Percentiles rank a stretch among this genome's conserved stretches.
Conservation (phyloP, 1,140 invertebrate species). For the Drosophila kanapiae region DNA sequence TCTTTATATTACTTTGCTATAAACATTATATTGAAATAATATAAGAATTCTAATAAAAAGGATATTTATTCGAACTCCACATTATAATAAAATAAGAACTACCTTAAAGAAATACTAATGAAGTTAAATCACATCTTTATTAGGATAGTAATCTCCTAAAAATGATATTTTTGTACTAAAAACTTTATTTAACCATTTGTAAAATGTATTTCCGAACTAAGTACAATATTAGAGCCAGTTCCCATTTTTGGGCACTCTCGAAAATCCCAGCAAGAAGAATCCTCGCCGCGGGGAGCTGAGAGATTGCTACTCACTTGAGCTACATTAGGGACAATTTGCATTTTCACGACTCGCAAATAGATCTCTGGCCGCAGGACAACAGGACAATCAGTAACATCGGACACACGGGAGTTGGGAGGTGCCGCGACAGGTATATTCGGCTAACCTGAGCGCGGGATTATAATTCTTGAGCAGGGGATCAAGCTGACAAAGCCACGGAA, state of each 20-base stretch:
- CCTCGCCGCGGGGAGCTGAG: constrained; percentile 32
- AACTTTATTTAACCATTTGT: no score
- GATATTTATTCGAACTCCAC: background rate
- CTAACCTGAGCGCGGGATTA: constrained; percentile 50
- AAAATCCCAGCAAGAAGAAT: background rate
- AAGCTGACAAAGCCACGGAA: constrained; percentile 30
- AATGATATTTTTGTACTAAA: no score
- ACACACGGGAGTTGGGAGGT: constrained; percentile 20
- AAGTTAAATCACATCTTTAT: no score
- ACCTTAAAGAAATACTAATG: no score
- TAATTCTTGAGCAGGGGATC: constrained; percentile 76
- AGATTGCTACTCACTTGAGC: constrained; percentile 41
- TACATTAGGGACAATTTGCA: constrained; percentile 73
- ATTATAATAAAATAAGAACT: no score
- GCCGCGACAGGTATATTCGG: constrained; percentile 38
- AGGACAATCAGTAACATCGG: constrained; percentile 33
- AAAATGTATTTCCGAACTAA: background rate
- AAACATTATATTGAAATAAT: no score
- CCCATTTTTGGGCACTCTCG: background rate
- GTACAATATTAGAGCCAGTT: background rate
- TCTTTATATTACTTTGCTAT: no score
- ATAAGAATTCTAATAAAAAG: no score
- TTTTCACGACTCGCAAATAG: constrained; percentile 63
- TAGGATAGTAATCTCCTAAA: no score
- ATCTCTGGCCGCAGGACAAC: constrained; percentile 37